Percentiles rank a stretch among this genome's conserved stretches.
phyloP scores from a whole-genome alignment of 1,140 invertebrate genomes.

The Goniozus legneri region DNA sequence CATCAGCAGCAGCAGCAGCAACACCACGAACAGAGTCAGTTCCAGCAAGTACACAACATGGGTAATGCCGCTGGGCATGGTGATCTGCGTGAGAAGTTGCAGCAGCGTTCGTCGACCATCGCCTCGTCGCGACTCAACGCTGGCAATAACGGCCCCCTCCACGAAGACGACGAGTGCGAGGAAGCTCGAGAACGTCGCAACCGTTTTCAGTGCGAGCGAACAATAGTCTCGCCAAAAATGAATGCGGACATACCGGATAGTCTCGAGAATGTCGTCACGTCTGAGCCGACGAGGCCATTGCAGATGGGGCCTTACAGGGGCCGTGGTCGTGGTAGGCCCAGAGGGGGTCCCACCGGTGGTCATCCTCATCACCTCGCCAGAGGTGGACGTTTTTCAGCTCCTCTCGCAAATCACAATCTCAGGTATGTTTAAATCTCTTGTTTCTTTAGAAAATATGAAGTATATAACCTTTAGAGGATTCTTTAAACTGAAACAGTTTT shows the following conservation, averaged over 20 bases:
- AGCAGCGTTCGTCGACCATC: slow-evolving; percentile 31
- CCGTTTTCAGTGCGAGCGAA: slow-evolving; percentile 47
- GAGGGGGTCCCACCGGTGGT: slow-evolving; percentile 30
- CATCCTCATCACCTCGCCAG: no score
- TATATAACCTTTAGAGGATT: no score
- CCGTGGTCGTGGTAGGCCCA: slow-evolving; percentile 28
- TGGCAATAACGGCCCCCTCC: slow-evolving; percentile 32
- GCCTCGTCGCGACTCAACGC: no score
- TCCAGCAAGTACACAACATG: slow-evolving; percentile 7
- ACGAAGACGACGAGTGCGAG: slow-evolving; percentile 47
- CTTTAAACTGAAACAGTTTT: no score
- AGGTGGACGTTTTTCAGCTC: no score
- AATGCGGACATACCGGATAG: slow-evolving; percentile 46
- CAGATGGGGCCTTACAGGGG: slow-evolving; percentile 19
- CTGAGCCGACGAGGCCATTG: slow-evolving; percentile 28
- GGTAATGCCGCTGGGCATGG: slow-evolving; percentile 18
- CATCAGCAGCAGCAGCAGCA: not conserved
- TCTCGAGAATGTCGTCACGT: slow-evolving; percentile 43
- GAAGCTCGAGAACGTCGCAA: slow-evolving; percentile 45
- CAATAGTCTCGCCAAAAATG: slow-evolving; percentile 38
- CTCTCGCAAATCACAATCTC: no score
- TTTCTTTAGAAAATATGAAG: no score
- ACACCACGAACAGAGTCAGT: not conserved
- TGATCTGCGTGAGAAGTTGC: slow-evolving; percentile 43
- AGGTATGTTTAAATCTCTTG: no score